Evolutionary conservation across 2,113 vertebrate species (phyloP).

Genomic region (Urocynchramus pylzowi): DNA sequence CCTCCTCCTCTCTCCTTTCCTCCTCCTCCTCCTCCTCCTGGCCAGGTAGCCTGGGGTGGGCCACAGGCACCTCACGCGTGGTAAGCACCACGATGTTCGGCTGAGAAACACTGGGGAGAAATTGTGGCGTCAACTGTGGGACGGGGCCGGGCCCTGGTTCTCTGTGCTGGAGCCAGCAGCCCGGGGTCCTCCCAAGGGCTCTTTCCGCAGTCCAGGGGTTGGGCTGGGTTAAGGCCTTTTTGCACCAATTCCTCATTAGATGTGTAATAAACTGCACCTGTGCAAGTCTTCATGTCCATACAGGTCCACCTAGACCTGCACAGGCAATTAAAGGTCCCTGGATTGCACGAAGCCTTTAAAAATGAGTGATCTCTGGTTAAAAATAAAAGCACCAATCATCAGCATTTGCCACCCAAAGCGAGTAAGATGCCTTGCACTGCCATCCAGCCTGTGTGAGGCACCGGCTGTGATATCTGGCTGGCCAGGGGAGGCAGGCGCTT

Average conservation of each 20-base stretch:
- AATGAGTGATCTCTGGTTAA: not conserved
- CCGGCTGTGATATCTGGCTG: not conserved
- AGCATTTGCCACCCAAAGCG: not conserved
- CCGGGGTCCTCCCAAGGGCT: not conserved
- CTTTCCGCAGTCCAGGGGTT: no score
- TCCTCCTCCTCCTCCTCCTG: not conserved
- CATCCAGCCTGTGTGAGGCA: not conserved
- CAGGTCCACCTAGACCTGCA: not conserved
- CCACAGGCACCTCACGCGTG: not conserved
- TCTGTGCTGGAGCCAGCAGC: not conserved
- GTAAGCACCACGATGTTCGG: no score
- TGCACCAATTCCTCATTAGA: not conserved
- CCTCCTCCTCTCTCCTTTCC: not conserved
- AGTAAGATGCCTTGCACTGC: not conserved
- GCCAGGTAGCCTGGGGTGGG: not conserved
- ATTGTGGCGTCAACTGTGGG: not conserved
- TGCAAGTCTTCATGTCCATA: fast-evolving
- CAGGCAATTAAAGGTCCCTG: not conserved
- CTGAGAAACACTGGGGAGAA: not conserved
- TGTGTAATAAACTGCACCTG: not conserved
- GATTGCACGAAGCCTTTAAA: not conserved
- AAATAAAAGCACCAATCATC: not conserved
- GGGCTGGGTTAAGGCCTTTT: not conserved
- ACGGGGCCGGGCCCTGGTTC: no score
- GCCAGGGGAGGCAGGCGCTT: not conserved